Conservation (phyloP, 1,140 invertebrate genomes). For the Ceratosolen fusciceps region DNA sequence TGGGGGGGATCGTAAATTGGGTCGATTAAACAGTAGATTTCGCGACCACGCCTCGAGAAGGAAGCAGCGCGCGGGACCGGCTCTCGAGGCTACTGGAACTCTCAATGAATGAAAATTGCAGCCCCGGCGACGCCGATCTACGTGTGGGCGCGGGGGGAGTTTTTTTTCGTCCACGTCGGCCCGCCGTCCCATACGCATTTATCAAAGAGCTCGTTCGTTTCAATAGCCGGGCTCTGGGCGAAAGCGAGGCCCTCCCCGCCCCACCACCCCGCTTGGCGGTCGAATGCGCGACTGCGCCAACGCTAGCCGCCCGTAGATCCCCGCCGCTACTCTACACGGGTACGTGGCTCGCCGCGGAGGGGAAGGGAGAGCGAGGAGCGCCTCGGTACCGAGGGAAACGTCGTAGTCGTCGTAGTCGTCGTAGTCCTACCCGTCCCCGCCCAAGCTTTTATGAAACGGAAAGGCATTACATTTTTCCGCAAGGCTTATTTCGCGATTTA, state of each 20-base stretch:
- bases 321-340: no score
- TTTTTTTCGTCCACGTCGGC: neutral
- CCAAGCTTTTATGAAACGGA: neutral
- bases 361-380: no score
- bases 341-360: no score
- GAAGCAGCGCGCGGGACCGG: neutral
- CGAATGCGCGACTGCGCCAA: no score
- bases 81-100: neutral
- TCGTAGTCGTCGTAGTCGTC: no score
- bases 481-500: no score
- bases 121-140: neutral
- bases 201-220: constrained; percentile 28
- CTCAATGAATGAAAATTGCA: constrained; percentile 9
- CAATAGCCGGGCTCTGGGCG: constrained; percentile 6
- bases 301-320: no score
- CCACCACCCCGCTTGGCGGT: no score
- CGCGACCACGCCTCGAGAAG: constrained; percentile 2
- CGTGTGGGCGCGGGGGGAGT: neutral
- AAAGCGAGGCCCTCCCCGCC: no score
- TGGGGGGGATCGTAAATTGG: constrained; percentile 1
- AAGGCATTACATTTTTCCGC: neutral
- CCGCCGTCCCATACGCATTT: neutral
- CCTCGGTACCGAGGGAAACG: no score
- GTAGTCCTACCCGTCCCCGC: no score
- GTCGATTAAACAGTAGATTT: constrained; percentile 28